Conservation (phyloP, 2,797 vertebrate genomes). For the Darevskia mixta region DNA sequence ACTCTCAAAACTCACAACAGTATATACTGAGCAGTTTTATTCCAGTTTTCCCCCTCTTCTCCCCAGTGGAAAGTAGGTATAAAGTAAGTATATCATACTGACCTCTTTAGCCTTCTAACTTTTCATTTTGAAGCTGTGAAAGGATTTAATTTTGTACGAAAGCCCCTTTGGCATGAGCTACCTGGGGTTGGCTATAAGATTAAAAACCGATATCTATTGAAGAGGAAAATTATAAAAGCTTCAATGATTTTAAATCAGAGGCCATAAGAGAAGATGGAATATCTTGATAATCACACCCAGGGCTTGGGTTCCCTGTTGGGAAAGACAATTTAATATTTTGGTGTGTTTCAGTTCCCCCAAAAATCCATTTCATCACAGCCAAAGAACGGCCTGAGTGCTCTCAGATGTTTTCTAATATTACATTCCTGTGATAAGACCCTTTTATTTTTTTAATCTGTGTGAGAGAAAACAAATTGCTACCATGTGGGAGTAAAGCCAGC, state of each 20-base stretch:
- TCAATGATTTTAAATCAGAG: not conserved
- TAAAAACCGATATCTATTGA: not conserved
- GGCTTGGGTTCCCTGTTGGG: not conserved
- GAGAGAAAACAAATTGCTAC: not conserved
- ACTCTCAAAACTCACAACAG: too few species aligned
- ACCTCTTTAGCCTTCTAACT: too few species aligned
- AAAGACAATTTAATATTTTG: not conserved
- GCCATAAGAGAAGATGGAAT: not conserved
- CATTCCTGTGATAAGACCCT: not conserved
- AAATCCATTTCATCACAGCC: not conserved
- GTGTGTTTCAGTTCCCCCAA: not conserved
- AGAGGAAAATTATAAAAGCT: not conserved
- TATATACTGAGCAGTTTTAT: too few species aligned
- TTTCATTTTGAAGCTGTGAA: not conserved
- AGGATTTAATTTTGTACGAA: not conserved
- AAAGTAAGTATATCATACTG: too few species aligned
- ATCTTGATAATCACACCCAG: not conserved
- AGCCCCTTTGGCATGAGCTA: not conserved
- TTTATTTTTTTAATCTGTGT: not conserved
- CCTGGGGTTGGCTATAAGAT: not conserved
- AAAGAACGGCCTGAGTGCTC: not conserved
- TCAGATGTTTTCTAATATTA: not conserved
- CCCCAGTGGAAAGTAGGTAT: too few species aligned
- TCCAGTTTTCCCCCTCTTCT: too few species aligned
- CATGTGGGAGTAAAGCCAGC: too few species aligned